These are phyloP conservation scores for Sminthurides bifidus DNA, from an alignment of 1,140 invertebrate genomes.

Conservation along the genomic window DNA sequence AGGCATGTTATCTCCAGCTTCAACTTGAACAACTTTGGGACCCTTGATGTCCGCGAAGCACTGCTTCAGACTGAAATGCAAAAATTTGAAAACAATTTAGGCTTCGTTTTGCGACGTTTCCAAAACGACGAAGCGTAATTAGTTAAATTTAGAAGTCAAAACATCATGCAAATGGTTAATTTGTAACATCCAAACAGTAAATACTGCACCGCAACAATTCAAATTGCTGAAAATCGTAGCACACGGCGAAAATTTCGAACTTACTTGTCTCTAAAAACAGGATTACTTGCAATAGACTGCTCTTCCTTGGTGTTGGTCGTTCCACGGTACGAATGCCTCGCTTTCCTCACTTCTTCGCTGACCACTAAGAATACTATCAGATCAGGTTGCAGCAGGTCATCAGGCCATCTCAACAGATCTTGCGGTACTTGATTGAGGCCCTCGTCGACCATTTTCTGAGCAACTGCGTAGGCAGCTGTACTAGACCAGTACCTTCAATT, in stretches of 20 bases:
- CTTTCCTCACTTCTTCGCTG: slow-evolving; percentile 31
- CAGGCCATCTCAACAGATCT: slow-evolving; percentile 34
- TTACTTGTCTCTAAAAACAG: slow-evolving; percentile 25
- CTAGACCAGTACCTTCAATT: slow-evolving; percentile 37
- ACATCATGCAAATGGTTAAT: not conserved
- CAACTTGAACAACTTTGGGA: slow-evolving; percentile 10
- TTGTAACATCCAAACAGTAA: not conserved
- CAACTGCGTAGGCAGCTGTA: slow-evolving; percentile 36
- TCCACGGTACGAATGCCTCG: slow-evolving; percentile 30
- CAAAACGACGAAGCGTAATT: not conserved
- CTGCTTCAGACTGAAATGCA: slow-evolving; percentile 20
- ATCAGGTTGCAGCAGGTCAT: slow-evolving; percentile 37
- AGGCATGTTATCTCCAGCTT: slow-evolving; percentile 7
- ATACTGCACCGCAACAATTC: not conserved
- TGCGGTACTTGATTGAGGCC: not conserved
- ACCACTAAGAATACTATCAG: slow-evolving; percentile 33
- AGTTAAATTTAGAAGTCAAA: not conserved
- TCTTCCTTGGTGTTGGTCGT: slow-evolving; percentile 32
- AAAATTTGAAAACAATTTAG: not conserved
- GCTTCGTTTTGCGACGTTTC: not conserved
- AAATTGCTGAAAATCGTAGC: not conserved
- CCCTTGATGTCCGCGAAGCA: slow-evolving; percentile 21
- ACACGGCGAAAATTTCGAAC: not conserved
- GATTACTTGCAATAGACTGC: slow-evolving; percentile 22
- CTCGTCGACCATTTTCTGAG: slow-evolving; percentile 30